phyloP scores from a whole-genome alignment of 2,888 invertebrate species.

The Sclerodermus sp. region DNA sequence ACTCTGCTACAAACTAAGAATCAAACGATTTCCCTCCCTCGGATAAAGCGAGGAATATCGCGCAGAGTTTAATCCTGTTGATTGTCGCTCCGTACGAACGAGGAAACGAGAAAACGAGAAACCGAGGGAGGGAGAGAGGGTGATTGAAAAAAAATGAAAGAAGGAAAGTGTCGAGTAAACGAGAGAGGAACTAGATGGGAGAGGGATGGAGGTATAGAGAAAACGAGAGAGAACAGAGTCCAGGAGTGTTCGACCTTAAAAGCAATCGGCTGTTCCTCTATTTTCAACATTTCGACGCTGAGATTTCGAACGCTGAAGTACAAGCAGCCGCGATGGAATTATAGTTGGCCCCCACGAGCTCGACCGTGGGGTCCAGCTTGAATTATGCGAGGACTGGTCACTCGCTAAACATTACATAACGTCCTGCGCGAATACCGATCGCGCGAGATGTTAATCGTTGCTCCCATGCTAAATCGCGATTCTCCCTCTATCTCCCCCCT shows the following conservation, averaged over 20 bases:
- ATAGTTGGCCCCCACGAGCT: slow-evolving; percentile 27
- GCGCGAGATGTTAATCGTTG: slow-evolving; percentile 37
- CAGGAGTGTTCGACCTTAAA: slow-evolving; percentile 36
- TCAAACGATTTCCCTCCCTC: too few relatives aligned
- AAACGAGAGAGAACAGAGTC: not conserved
- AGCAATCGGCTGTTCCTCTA: slow-evolving; percentile 53
- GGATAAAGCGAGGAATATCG: too few relatives aligned
- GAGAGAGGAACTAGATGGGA: not conserved
- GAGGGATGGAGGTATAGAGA: slow-evolving; percentile 6
- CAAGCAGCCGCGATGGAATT: slow-evolving; percentile 49
- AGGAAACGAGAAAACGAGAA: not conserved
- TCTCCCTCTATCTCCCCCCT: slow-evolving; percentile 15
- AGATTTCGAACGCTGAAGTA: slow-evolving; percentile 41
- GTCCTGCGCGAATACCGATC: slow-evolving; percentile 43
- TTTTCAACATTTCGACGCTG: slow-evolving; percentile 52
- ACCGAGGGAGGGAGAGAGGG: slow-evolving; percentile 6
- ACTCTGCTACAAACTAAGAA: too few relatives aligned
- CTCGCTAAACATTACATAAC: slow-evolving; percentile 50
- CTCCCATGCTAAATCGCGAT: slow-evolving; percentile 42
- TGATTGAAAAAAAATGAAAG: slow-evolving; percentile 2
- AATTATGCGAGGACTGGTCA: slow-evolving; percentile 19
- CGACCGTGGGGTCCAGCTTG: too few relatives aligned
- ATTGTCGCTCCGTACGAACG: not conserved
- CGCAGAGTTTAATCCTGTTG: too few relatives aligned
- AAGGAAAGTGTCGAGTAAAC: slow-evolving; percentile 2